A percentile compares a stretch with the other conserved stretches of the same genome.
These are phyloP conservation scores for Ips nitidus DNA, from an alignment of 1,140 invertebrate genomes.

Conservation along the genomic window DNA sequence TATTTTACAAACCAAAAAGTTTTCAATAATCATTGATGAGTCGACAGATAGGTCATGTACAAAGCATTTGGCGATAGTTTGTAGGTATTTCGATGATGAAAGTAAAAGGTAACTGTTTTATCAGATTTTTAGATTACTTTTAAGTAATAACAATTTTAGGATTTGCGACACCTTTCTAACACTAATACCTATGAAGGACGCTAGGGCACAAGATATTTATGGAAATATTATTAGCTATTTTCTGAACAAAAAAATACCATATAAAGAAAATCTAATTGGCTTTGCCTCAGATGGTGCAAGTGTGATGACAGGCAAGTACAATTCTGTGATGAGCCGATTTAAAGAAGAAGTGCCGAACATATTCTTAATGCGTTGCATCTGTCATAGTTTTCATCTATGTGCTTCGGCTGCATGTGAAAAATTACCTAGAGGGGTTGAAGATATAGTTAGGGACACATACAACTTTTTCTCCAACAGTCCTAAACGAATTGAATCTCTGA, in stretches of 20 bases:
- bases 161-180: not conserved
- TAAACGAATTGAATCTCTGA: slow-evolving; percentile 39
- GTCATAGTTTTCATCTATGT: slow-evolving; percentile 48
- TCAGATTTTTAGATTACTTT: too few relatives aligned
- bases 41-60: slow-evolving; percentile 45
- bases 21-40: slow-evolving; percentile 52
- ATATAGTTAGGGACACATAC: slow-evolving; percentile 42
- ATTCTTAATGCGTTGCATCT: slow-evolving; percentile 49
- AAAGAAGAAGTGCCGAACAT: slow-evolving; percentile 46
- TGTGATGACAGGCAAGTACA: slow-evolving; percentile 48
- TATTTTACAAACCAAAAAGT: slow-evolving; percentile 43
- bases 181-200: not conserved
- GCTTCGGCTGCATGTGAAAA: slow-evolving; percentile 44
- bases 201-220: slow-evolving; percentile 10
- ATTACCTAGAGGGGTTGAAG: slow-evolving; percentile 37
- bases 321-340: slow-evolving; percentile 46
- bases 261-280: slow-evolving; percentile 49
- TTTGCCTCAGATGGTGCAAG: slow-evolving; percentile 53
- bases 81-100: not conserved
- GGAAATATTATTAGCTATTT: slow-evolving; percentile 6
- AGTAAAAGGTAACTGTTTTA: too few relatives aligned
- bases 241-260: slow-evolving; percentile 43
- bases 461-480: slow-evolving; percentile 30
- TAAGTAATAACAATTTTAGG: slow-evolving; percentile 11
- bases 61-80: slow-evolving; percentile 48